These are phyloP conservation scores for Drosophila novamexicana DNA, from an alignment of 1,140 invertebrate species.

Conservation along the genomic window DNA sequence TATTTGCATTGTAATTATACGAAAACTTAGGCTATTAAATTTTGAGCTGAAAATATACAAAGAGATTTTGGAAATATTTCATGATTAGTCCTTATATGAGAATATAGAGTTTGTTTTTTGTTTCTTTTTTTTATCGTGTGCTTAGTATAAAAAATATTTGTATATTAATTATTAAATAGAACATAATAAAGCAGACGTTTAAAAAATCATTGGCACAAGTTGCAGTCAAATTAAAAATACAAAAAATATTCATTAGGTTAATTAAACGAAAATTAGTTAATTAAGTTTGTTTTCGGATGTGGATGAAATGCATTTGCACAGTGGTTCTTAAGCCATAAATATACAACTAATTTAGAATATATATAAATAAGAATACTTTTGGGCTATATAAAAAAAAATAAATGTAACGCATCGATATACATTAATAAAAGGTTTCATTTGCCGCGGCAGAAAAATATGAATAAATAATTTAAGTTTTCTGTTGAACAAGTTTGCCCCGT, in stretches of 20 bases:
- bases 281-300: constrained; percentile 25
- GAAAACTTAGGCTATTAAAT: constrained; percentile 73
- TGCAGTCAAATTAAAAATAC: constrained; percentile 80
- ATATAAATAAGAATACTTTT: constrained; percentile 63
- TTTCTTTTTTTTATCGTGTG: constrained; percentile 37
- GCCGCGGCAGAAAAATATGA: not conserved
- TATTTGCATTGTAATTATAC: constrained; percentile 9
- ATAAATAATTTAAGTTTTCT: constrained; percentile 18
- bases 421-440: constrained; percentile 5
- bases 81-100: constrained; percentile 60
- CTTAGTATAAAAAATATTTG: constrained; percentile 43
- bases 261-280: constrained; percentile 27
- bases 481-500: not conserved
- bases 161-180: constrained; percentile 40
- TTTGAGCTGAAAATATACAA: constrained; percentile 83
- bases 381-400: constrained; percentile 33
- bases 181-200: constrained; percentile 65
- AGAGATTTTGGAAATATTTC: constrained; percentile 65
- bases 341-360: constrained; percentile 21
- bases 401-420: not conserved
- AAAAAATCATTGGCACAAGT: constrained; percentile 84
- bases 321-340: constrained; percentile 21
- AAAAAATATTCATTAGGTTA: constrained; percentile 52
- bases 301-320: constrained; percentile 46
- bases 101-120: constrained; percentile 34